phyloP scores from a whole-genome alignment of 2,113 vertebrate species.

The Dipodomys ordii region DNA sequence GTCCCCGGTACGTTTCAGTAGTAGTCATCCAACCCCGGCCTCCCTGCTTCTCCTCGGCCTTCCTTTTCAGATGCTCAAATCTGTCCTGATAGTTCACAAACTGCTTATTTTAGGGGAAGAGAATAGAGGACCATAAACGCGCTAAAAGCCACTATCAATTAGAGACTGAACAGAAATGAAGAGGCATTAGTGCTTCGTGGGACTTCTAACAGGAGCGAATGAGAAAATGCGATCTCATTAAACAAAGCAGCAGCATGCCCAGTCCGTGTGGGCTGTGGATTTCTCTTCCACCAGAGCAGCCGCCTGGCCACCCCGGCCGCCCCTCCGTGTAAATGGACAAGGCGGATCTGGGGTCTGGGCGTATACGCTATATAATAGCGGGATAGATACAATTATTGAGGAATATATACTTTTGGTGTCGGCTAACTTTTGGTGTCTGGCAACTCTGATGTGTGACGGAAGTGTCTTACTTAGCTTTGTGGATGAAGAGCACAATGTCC shows the following conservation, averaged over 20 bases:
- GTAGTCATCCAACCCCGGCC: background rate
- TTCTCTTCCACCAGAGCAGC: background rate
- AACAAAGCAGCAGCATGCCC: background rate
- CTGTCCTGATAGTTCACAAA: background rate
- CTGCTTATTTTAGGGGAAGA: slow-evolving; percentile 27
- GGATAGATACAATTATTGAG: background rate
- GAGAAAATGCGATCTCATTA: slow-evolving; percentile 9
- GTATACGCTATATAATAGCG: rapidly evolving
- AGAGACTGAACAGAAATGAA: slow-evolving; percentile 9
- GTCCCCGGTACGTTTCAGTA: background rate
- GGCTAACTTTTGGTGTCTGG: too few relatives aligned
- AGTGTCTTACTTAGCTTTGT: background rate
- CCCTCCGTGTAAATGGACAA: background rate
- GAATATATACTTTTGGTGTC: background rate
- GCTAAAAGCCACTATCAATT: slow-evolving; percentile 30
- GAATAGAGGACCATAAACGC: slow-evolving; percentile 12
- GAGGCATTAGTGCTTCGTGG: background rate
- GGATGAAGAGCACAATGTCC: background rate
- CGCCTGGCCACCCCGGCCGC: too few relatives aligned
- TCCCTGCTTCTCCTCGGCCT: background rate
- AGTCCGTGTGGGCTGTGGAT: background rate
- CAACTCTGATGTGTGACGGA: background rate
- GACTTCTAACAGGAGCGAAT: background rate
- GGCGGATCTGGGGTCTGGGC: background rate
- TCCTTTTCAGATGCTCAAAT: background rate